Conservation (phyloP, 2,797 vertebrate species). For the Premnoplex brunnescens region DNA sequence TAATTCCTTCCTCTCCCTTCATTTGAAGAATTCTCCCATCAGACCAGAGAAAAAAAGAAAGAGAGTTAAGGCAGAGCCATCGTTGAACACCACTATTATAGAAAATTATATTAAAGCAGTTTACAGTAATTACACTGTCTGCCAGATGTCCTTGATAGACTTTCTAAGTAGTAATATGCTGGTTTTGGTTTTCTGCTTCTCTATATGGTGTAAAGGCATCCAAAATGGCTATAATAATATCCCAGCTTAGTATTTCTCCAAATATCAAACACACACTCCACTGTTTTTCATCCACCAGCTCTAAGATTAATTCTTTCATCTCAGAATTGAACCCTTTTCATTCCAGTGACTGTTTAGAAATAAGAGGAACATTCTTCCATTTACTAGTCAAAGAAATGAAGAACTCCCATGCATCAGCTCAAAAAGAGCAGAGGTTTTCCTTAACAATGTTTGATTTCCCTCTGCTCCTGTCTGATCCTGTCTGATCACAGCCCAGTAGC, state of each 20-base stretch:
- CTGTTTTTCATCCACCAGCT: not conserved
- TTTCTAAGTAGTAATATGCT: not conserved
- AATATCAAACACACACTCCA: not conserved
- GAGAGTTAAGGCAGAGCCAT: not conserved
- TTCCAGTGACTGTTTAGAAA: not conserved
- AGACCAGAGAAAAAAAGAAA: not conserved
- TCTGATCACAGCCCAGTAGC: not conserved
- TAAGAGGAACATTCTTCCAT: not conserved
- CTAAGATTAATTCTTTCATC: not conserved
- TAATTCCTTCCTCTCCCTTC: not conserved
- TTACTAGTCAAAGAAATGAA: not conserved
- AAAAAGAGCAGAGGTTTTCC: not conserved
- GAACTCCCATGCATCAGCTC: not conserved
- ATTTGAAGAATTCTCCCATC: not conserved
- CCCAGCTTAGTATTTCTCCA: not conserved
- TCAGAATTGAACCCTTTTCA: not conserved
- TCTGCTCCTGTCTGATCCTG: not conserved
- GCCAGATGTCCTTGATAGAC: not conserved
- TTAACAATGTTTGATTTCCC: not conserved
- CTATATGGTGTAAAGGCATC: not conserved
- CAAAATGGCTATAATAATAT: not conserved
- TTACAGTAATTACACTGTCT: not conserved
- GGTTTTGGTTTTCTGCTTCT: not conserved
- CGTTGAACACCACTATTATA: fast-evolving
- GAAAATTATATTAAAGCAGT: not conserved